A percentile compares a stretch with the other conserved stretches of the same genome.
Evolutionary conservation across 2,113 vertebrate genomes (phyloP).

Genomic region (Periophthalmodon schlosseri): DNA sequence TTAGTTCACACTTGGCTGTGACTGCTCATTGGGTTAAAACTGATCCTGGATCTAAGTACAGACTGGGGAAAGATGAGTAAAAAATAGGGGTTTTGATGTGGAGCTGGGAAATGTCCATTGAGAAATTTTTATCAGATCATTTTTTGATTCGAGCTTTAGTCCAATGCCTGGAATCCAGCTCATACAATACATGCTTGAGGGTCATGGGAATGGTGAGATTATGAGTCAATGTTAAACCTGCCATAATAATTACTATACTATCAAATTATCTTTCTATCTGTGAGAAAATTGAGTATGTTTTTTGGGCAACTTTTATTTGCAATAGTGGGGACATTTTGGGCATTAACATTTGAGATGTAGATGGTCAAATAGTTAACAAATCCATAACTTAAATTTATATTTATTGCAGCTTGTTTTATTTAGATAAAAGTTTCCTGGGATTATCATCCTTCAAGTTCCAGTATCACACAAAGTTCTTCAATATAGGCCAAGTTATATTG

Average conservation of each 20-base stretch:
- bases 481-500: not conserved
- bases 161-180: not conserved
- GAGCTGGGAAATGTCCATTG: constrained; percentile 33
- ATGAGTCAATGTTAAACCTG: not conserved
- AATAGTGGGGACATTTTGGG: too few relatives aligned
- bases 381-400: too few relatives aligned
- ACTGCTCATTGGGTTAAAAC: constrained; percentile 49
- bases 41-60: constrained; percentile 63
- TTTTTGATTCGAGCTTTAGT: not conserved
- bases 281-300: not conserved
- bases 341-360: too few relatives aligned
- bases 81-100: constrained; percentile 63
- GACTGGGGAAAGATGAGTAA: constrained; percentile 48
- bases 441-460: not conserved
- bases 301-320: not conserved
- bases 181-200: not conserved
- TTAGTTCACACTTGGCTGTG: constrained; percentile 72
- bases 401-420: too few relatives aligned
- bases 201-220: not conserved
- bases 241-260: not conserved
- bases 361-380: too few relatives aligned
- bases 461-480: not conserved
- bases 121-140: constrained; percentile 43
- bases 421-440: too few relatives aligned
- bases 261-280: not conserved